Conservation (phyloP, 2,888 invertebrate genomes). For the Tipula confusa region DNA sequence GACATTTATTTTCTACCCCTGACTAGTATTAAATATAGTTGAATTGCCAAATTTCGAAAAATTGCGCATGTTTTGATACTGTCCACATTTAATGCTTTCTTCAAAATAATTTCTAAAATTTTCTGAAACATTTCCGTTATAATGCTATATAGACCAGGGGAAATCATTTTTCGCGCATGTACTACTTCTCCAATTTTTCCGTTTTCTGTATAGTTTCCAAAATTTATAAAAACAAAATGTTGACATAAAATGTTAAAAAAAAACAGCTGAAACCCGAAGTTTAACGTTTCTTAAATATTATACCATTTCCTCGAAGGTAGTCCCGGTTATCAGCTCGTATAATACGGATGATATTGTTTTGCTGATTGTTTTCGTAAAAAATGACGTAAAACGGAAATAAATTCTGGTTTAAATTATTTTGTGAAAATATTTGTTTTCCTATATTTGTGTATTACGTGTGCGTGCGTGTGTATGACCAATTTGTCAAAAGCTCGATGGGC, state of each 20-base stretch:
- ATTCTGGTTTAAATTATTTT: too few species aligned
- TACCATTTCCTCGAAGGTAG: background rate
- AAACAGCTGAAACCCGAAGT: background rate
- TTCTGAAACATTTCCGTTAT: too few species aligned
- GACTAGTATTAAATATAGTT: background rate
- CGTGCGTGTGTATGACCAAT: background rate
- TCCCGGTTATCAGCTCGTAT: constrained; percentile 3
- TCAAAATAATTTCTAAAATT: background rate
- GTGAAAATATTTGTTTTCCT: too few species aligned
- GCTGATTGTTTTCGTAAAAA: background rate
- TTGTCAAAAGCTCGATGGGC: too few species aligned
- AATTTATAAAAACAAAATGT: background rate
- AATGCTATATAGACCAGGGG: background rate
- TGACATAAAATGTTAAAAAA: background rate
- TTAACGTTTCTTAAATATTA: background rate
- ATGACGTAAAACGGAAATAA: background rate
- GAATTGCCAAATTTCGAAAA: too few species aligned
- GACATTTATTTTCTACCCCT: background rate
- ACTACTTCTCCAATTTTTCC: background rate
- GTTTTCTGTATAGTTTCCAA: background rate
- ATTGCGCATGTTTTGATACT: background rate
- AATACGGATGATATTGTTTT: background rate
- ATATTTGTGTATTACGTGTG: background rate
- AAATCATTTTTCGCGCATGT: background rate
- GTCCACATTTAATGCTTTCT: background rate